Conservation (phyloP, 2,797 vertebrate genomes). For the Craterocephalus amniculus region DNA sequence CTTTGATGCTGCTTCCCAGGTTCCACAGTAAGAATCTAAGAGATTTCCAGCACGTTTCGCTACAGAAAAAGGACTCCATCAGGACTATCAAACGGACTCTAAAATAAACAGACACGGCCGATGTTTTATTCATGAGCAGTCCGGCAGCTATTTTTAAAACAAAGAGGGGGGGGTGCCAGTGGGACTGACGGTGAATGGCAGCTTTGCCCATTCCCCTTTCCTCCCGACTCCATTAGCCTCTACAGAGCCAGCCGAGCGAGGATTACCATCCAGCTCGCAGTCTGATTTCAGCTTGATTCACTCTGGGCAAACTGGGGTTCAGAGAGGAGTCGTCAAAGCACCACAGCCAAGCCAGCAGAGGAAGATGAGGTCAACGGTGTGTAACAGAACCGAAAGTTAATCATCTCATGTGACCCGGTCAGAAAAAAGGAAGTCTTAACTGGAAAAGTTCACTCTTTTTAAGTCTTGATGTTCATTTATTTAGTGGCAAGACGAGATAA, state of each 20-base stretch:
- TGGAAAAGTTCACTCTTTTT: not conserved
- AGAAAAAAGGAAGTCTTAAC: not conserved
- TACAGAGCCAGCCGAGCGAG: constrained; percentile 42
- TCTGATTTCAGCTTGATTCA: constrained; percentile 62
- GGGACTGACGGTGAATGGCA: constrained; percentile 61
- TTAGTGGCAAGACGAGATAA: not conserved
- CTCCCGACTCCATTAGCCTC: constrained; percentile 65
- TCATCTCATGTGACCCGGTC: constrained; percentile 1
- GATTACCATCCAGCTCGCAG: constrained; percentile 45
- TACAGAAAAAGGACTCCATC: constrained; percentile 26
- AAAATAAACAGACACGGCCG: constrained; percentile 36
- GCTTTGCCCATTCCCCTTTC: constrained; percentile 42
- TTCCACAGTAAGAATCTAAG: constrained; percentile 2
- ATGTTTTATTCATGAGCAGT: constrained; percentile 67
- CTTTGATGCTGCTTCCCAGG: constrained; percentile 11
- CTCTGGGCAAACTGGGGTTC: constrained; percentile 46
- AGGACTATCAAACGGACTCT: constrained; percentile 25
- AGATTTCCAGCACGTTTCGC: constrained; percentile 26
- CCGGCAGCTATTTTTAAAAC: constrained; percentile 60
- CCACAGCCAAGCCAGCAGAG: constrained; percentile 25
- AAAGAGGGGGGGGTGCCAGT: not conserved
- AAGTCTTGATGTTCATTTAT: not conserved
- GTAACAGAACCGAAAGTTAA: not conserved
- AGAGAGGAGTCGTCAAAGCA: constrained; percentile 53
- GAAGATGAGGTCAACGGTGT: constrained; percentile 16